Evolutionary conservation across 2,113 vertebrate genomes (phyloP), one percentile per base, ranked within the genome.

Genomic region (Picathartes gymnocephalus): DNA sequence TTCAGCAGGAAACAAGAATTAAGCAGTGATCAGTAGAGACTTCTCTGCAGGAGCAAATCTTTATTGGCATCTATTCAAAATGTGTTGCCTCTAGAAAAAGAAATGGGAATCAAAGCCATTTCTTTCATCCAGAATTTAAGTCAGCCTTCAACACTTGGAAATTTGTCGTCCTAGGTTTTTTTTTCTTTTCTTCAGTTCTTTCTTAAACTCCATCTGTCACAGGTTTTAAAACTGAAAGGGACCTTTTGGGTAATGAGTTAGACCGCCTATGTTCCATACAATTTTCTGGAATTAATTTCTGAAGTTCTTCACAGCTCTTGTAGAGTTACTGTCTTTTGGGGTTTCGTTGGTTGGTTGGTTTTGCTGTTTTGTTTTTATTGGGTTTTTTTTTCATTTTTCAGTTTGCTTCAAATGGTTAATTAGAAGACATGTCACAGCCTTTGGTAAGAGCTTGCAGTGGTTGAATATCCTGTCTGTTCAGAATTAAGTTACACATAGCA

Each of bases 1-100:
- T 89, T 91, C 78, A 84, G 58, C 53, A 82, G 66, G 84, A 95
- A 95, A 88, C 58, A 60, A 50, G 69, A 91, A 81, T 89, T 87
- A 91, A 93, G 68, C 62, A 73, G 58, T 82, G 50, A 92, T 95
- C 84, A 88, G 54, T 68, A 88, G 79, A 86, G 68, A 70, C 35
- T 68, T 94, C 64, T 82, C 86, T 92, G 73, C 68, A 66, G 92
- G 74, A 90, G 39, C 50, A 96, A 86, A 84, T 93, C 76, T 90
- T 82, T 64, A 60, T 71, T 88, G 91, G 68, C 92, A 74, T 88
- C 50, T 88, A 78, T 88, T 93, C 60, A 88, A 82, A 96, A 88
- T 73, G 39, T 78, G 51, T 90, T 95, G 64, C 90, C 51, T 37
- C 56, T 73, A 86, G 60, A 69, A 87, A 92, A 39, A 89, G 51